Percentiles rank a stretch among this genome's conserved stretches.
Conservation (phyloP, 2,888 invertebrate genomes). For the Chaetoderma sp. region DNA sequence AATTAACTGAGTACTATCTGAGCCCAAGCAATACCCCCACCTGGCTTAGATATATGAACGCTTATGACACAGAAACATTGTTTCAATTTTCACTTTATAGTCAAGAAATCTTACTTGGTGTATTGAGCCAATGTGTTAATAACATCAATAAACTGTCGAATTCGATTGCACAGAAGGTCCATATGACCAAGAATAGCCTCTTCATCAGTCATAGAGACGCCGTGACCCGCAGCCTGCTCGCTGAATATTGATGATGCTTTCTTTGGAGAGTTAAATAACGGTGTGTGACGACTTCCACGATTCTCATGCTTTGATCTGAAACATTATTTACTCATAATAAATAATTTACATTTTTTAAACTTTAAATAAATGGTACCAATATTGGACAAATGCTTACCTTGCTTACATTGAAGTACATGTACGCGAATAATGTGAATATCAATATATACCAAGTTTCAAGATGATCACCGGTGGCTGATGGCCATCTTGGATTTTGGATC, state of each 20-base stretch:
- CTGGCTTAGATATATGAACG: no score
- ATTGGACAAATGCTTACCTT: no score
- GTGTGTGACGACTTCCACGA: conserved; percentile 3
- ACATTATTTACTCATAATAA: neutral
- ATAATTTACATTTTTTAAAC: neutral
- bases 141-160: conserved; percentile 65
- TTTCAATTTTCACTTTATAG: no score
- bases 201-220: conserved; percentile 65
- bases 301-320: neutral
- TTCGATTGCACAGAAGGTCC: conserved; percentile 62
- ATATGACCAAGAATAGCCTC: conserved; percentile 65
- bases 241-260: conserved; percentile 42
- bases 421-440: no score
- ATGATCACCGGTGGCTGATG: neutral
- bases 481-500: no score
- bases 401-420: no score
- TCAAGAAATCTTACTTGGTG: conserved; percentile 60
- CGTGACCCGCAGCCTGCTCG: conserved; percentile 51
- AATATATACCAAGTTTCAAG: no score
- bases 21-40: no score
- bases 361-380: no score
- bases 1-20: no score
- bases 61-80: no score
- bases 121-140: conserved; percentile 65
- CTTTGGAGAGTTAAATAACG: conserved; percentile 32